These are phyloP conservation scores for Orussus abietinus DNA, from an alignment of 1,140 invertebrate genomes.

Conservation along the genomic window DNA sequence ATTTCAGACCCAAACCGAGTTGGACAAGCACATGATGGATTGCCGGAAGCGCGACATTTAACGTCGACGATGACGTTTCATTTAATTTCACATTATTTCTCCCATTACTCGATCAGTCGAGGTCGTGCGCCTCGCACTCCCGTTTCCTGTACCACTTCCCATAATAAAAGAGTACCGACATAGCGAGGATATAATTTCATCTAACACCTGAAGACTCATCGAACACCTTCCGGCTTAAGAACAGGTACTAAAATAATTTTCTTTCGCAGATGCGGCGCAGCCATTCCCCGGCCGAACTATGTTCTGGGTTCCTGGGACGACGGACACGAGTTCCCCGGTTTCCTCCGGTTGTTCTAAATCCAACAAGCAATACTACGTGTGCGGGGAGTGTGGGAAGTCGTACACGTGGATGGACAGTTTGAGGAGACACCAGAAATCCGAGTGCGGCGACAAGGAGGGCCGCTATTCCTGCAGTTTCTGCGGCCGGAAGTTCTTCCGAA, in stretches of 20 bases:
- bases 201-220: too few species aligned
- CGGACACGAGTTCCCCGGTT: neutral
- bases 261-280: neutral
- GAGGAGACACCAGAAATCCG: conserved; percentile 24
- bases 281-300: neutral
- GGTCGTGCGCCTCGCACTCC: too few species aligned
- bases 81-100: too few species aligned
- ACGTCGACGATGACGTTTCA: too few species aligned
- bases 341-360: neutral
- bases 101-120: too few species aligned
- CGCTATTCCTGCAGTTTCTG: conserved; percentile 15
- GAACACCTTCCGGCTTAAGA: too few species aligned
- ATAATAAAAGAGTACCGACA: too few species aligned
- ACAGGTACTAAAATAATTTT: conserved; percentile 1
- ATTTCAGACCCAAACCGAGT: neutral
- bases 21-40: neutral
- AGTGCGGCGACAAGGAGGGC: conserved; percentile 22
- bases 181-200: too few species aligned
- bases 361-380: conserved; percentile 11
- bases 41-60: neutral
- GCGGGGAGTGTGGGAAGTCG: conserved; percentile 22
- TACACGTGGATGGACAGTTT: conserved; percentile 29
- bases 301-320: conserved; percentile 11
- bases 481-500: conserved; percentile 10
- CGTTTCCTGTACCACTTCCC: too few species aligned